These are phyloP conservation scores for Chelonia mydas DNA, from an alignment of 2,797 vertebrate species.

Conservation along the genomic window DNA sequence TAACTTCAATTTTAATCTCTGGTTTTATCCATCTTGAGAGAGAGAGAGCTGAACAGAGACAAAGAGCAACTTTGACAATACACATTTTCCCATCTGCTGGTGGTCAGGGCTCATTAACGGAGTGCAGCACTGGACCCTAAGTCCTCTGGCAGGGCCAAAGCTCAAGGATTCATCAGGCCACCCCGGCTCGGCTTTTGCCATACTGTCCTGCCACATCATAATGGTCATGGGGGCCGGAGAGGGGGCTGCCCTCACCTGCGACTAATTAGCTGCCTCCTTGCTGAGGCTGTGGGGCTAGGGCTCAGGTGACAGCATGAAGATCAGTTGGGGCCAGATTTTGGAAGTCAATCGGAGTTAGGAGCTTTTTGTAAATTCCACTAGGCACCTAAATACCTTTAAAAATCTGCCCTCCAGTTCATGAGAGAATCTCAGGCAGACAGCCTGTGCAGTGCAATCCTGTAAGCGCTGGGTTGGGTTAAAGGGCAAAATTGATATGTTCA, in stretches of 20 bases:
- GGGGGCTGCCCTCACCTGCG: background rate
- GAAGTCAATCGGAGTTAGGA: constrained; percentile 51
- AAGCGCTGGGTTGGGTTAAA: background rate
- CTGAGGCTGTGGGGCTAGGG: background rate
- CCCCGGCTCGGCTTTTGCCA: background rate
- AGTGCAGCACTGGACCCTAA: background rate
- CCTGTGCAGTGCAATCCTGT: background rate
- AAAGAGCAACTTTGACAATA: background rate
- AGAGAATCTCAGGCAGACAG: constrained; percentile 9
- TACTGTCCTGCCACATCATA: too few species aligned
- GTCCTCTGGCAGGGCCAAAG: background rate
- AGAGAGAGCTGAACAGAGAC: constrained; percentile 4
- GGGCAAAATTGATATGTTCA: background rate
- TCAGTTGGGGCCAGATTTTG: constrained; percentile 33
- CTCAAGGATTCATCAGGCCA: background rate
- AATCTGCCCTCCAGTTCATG: background rate
- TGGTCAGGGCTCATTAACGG: background rate
- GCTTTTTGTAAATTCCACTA: constrained; percentile 29
- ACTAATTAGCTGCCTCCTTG: background rate
- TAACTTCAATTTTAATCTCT: background rate
- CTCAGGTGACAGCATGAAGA: background rate
- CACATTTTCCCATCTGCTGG: background rate
- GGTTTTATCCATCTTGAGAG: background rate
- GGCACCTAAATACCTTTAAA: constrained; percentile 54
- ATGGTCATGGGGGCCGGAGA: background rate